These are phyloP conservation scores for Drosophila villosipedis DNA, from an alignment of 2,888 invertebrate species.

Conservation along the genomic window DNA sequence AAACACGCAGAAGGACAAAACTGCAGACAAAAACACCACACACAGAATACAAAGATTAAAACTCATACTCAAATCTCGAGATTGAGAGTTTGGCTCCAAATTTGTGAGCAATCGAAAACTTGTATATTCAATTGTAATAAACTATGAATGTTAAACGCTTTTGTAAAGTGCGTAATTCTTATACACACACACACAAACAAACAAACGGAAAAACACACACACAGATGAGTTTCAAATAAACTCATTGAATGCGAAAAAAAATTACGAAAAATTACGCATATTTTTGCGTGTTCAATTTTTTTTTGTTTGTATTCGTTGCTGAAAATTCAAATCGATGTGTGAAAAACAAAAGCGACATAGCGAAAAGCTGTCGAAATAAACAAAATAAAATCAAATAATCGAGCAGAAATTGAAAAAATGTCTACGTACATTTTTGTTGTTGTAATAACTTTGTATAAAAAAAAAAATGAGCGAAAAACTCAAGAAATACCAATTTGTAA, in stretches of 20 bases:
- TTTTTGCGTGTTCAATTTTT: constrained; percentile 22
- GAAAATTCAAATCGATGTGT: constrained; percentile 14
- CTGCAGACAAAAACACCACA: constrained; percentile 42
- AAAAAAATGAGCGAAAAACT: constrained; percentile 12
- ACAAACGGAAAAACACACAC: constrained; percentile 2
- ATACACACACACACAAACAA: constrained; percentile 11
- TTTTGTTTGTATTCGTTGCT: constrained; percentile 17
- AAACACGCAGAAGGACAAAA: constrained; percentile 51
- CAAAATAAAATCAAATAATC: constrained; percentile 3
- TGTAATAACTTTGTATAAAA: constrained; percentile 50
- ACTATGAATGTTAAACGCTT: constrained; percentile 47
- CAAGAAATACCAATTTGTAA: constrained; percentile 51
- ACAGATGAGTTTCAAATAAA: constrained; percentile 9
- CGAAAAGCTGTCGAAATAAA: constrained; percentile 17
- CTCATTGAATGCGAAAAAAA: constrained; percentile 21
- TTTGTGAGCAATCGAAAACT: constrained; percentile 45
- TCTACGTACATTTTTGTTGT: constrained; percentile 33
- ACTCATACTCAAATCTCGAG: constrained; percentile 10
- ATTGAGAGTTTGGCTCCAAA: constrained; percentile 24
- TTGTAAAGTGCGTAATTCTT: constrained; percentile 56
- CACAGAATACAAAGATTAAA: constrained; percentile 17
- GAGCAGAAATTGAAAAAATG: constrained; percentile 6
- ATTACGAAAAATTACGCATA: constrained; percentile 20
- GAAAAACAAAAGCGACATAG: constrained; percentile 13
- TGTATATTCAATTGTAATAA: constrained; percentile 65